phyloP scores from a whole-genome alignment of 1,140 invertebrate species.

The Scaptomyza hsui region DNA sequence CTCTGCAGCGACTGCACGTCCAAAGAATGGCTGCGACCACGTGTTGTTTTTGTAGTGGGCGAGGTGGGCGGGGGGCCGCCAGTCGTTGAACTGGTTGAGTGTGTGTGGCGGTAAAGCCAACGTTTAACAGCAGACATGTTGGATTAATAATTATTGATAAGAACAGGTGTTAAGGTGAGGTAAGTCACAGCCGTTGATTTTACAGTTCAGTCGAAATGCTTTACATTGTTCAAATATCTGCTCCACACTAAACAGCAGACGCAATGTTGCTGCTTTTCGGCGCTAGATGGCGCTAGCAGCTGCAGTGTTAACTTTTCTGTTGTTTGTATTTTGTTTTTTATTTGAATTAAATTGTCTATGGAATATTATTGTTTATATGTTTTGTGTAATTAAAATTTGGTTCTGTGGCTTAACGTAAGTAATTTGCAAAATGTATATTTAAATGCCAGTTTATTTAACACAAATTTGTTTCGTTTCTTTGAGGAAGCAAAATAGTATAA shows the following conservation, averaged over 20 bases:
- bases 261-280: not conserved
- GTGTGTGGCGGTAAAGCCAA: slow-evolving; percentile 85
- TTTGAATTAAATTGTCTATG: not conserved
- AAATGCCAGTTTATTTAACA: no score
- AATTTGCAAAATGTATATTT: slow-evolving; percentile 38
- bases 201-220: slow-evolving; percentile 13
- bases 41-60: slow-evolving; percentile 65
- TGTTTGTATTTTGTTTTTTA: slow-evolving; percentile 2
- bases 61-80: slow-evolving; percentile 62
- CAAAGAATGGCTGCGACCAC: slow-evolving; percentile 88
- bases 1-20: slow-evolving; percentile 90
- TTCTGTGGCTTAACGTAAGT: slow-evolving; percentile 35
- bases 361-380: slow-evolving; percentile 8
- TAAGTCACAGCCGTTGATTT: slow-evolving; percentile 39
- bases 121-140: slow-evolving; percentile 87
- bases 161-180: slow-evolving; percentile 21
- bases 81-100: slow-evolving; percentile 83
- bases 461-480: slow-evolving; percentile 27
- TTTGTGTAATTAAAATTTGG: slow-evolving; percentile 19
- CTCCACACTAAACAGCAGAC: slow-evolving; percentile 28
- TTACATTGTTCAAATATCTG: slow-evolving; percentile 29
- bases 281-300: slow-evolving; percentile 45
- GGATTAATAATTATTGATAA: slow-evolving; percentile 14
- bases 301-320: slow-evolving; percentile 1
- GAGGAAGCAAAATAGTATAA: slow-evolving; percentile 62